These are phyloP conservation scores for Lutraria rhynchaena DNA, from an alignment of 1,140 invertebrate genomes.

Conservation along the genomic window DNA sequence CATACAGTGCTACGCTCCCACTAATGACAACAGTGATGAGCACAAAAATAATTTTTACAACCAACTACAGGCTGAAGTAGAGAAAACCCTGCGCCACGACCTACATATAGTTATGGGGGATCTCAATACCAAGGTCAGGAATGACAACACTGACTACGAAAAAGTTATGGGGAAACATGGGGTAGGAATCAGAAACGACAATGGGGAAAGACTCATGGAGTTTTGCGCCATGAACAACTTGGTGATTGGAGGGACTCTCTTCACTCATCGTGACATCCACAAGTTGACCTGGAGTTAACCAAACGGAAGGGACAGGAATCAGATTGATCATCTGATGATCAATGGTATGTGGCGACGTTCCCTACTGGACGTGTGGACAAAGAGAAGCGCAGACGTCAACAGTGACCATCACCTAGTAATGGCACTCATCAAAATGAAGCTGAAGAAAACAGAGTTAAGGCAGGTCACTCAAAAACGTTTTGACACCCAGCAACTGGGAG, in stretches of 20 bases:
- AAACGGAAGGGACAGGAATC: slow-evolving; percentile 29
- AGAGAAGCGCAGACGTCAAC: no score
- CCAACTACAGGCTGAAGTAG: neutral
- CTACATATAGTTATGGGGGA: neutral
- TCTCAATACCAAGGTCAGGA: neutral
- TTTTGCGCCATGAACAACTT: slow-evolving; percentile 47
- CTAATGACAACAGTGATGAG: neutral
- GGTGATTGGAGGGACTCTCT: slow-evolving; percentile 29
- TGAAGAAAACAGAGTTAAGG: neutral
- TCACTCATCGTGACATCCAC: slow-evolving; percentile 52
- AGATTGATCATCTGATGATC: slow-evolving; percentile 56
- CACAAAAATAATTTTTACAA: neutral
- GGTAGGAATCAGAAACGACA: slow-evolving; percentile 9
- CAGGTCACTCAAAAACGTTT: neutral
- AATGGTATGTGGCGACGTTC: no score
- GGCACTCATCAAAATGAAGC: no score
- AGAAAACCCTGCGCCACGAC: neutral
- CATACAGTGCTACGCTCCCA: neutral
- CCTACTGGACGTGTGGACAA: no score
- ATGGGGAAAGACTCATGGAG: slow-evolving; percentile 51
- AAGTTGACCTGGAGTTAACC: slow-evolving; percentile 53
- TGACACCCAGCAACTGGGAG: neutral
- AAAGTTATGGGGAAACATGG: slow-evolving; percentile 38
- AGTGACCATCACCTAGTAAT: no score
- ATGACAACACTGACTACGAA: slow-evolving; percentile 42